phyloP scores from a whole-genome alignment of 2,797 vertebrate species.

The Orientallactaga sibirica region DNA sequence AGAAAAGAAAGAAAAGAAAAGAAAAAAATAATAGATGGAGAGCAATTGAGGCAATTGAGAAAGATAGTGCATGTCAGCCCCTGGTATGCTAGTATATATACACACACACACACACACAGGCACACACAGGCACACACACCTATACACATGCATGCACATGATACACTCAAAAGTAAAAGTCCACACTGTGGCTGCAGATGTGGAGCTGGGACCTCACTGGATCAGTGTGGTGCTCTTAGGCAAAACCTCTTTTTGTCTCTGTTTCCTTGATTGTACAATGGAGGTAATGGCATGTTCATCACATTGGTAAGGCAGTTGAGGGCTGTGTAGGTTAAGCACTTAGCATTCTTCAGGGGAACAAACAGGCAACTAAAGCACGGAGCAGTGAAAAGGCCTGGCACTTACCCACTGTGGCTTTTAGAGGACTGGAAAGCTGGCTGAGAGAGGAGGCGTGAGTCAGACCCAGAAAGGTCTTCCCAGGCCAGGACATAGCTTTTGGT shows the following conservation, averaged over 20 bases:
- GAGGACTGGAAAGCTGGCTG: neutral
- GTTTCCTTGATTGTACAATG: neutral
- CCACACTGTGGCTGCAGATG: fast-evolving
- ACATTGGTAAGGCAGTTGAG: no score
- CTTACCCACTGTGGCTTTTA: neutral
- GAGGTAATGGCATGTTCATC: neutral
- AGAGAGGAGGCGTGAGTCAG: neutral
- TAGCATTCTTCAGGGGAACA: neutral
- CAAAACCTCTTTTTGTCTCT: neutral
- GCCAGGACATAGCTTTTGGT: neutral
- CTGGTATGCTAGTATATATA: no score
- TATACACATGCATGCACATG: no score
- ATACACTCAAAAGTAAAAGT: no score
- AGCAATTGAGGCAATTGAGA: no score
- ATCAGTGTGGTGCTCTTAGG: neutral
- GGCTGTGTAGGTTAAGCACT: neutral
- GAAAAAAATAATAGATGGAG: no score
- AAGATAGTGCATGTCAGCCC: no score
- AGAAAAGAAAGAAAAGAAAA: no score
- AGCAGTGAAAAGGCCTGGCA: neutral
- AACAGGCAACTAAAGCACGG: neutral
- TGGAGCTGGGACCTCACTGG: neutral
- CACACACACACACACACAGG: no score
- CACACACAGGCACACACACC: no score
- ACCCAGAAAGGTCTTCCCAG: neutral